Evolutionary conservation across 1,140 invertebrate species (phyloP), one percentile per base, ranked within the genome.

Genomic region (Lethocerus indicus): DNA sequence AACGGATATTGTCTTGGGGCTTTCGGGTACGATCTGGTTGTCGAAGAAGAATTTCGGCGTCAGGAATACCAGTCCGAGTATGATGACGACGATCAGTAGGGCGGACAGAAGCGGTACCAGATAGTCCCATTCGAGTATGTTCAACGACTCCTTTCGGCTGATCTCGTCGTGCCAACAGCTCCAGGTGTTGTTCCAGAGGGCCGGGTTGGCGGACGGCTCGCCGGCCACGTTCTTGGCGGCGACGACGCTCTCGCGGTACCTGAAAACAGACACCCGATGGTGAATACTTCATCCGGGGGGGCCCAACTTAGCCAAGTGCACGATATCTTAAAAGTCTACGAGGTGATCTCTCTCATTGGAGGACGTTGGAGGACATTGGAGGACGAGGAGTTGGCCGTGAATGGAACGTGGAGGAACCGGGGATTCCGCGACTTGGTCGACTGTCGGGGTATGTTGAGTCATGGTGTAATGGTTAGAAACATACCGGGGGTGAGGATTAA

Each of bases 151-250:
- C 40, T 39, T 37, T 20, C 28, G 37, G 21, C 21, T 20, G 21
- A 53, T 40, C 37, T 53, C 52, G 51, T 74, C 72, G 51, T 60
- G 48, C 74, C 74, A 78, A 47, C 60, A 70, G 4, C 63, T 63
- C 74, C 73, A 77, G 0, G 68, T 70, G n/a, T 66, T 60, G 36
- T 72, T 69, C 63, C 66, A 73, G 18, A 64, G 54, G 2, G 23
- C 52, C 2, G 80, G 79, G 65, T 79, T 64, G 1, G 71, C 71
- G 4, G 52, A 56, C 0, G 66, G 62, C 63, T 81, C 78, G 12
- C 50, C 52, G 0, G 67, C 64, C 9, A 67, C 42, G 56, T 79
- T 81, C 20, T 56, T 61, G 2, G 73, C 32, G 6, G 67, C 60
- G 2, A 76, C 49, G 2, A 67, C 64, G 1, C 66, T 71, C 25